Conservation (phyloP, 2,113 vertebrate genomes). For the Cyprinodon brontotheroides region DNA sequence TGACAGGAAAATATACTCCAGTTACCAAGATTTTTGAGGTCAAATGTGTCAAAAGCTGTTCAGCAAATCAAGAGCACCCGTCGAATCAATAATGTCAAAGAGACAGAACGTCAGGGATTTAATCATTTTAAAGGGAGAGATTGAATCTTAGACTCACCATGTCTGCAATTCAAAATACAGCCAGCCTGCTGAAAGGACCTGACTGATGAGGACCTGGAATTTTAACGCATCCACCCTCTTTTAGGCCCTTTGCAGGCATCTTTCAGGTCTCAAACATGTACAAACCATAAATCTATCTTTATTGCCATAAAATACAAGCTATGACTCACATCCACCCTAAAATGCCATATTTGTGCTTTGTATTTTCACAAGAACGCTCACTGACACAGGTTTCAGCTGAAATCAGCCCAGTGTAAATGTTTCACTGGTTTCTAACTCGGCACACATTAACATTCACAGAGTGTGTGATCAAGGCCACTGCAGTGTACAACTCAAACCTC, state of each 20-base stretch:
- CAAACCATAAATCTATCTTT: neutral
- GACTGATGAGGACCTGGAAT: neutral
- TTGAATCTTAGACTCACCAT: neutral
- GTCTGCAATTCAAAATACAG: neutral
- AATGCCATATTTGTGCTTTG: neutral
- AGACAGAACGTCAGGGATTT: neutral
- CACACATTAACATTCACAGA: constrained; percentile 28
- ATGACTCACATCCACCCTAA: neutral
- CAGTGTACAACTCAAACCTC: neutral
- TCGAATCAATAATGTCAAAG: neutral
- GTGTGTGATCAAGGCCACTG: constrained; percentile 27
- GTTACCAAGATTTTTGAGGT: neutral
- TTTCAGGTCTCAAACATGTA: neutral
- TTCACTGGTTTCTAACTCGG: neutral
- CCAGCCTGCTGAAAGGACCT: neutral
- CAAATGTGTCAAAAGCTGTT: neutral
- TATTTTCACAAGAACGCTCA: constrained; percentile 13
- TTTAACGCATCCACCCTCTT: neutral
- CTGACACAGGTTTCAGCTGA: neutral
- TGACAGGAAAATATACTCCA: neutral
- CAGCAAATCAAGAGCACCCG: neutral
- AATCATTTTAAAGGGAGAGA: neutral
- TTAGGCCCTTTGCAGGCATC: too few species aligned
- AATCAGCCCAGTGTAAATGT: neutral
- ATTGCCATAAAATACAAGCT: neutral